phyloP scores from a whole-genome alignment of 2,888 invertebrate genomes.

The Theretra japonica region DNA sequence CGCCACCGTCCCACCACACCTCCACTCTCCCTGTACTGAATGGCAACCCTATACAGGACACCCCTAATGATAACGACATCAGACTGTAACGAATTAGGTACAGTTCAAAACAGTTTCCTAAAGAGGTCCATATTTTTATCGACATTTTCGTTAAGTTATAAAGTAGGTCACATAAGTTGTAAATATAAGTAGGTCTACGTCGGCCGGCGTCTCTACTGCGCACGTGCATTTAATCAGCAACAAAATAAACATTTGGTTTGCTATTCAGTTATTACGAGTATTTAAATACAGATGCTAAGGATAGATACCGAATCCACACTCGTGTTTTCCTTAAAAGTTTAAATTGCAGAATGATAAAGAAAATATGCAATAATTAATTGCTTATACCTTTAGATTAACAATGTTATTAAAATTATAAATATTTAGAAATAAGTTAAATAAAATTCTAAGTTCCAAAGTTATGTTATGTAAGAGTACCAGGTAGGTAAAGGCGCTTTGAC shows the following conservation, averaged over 20 bases:
- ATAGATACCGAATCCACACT: constrained; percentile 2
- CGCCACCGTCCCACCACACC: constrained; percentile 62
- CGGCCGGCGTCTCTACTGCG: constrained; percentile 47
- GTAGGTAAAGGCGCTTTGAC: not conserved
- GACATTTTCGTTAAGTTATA: constrained; percentile 49
- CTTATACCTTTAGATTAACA: not conserved
- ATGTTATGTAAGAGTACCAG: constrained; percentile 44
- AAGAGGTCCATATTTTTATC: constrained; percentile 32
- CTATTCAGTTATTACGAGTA: constrained; percentile 46
- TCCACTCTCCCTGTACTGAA: constrained; percentile 70
- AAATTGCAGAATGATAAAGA: not conserved
- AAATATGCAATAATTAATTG: not conserved
- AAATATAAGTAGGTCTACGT: constrained; percentile 52
- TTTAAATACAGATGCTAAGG: constrained; percentile 26
- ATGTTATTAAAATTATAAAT: constrained; percentile 16
- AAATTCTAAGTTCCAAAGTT: constrained; percentile 68
- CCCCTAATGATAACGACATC: constrained; percentile 45
- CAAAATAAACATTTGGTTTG: constrained; percentile 61
- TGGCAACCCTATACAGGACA: constrained; percentile 69
- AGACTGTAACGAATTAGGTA: not conserved
- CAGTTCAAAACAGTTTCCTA: constrained; percentile 23
- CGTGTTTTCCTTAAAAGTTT: constrained; percentile 30
- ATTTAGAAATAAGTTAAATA: not conserved
- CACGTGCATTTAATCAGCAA: constrained; percentile 77
- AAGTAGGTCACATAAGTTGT: constrained; percentile 62